Conservation (phyloP, 2,888 invertebrate genomes). For the Polylopha cassiicola region DNA sequence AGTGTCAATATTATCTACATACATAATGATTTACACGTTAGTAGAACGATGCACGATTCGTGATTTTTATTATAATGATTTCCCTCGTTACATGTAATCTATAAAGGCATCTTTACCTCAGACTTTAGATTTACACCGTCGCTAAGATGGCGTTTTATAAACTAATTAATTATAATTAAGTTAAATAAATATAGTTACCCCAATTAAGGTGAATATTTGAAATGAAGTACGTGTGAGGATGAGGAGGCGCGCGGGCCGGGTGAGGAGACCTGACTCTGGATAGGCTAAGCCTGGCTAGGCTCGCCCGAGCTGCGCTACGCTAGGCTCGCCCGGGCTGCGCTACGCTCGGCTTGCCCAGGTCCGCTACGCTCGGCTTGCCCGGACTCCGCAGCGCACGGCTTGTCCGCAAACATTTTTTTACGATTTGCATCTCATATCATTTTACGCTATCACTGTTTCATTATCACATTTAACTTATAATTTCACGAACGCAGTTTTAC, state of each 20-base stretch:
- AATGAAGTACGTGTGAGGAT: slow-evolving; percentile 24
- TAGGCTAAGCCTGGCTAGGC: no score
- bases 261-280: no score
- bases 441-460: slow-evolving; percentile 59
- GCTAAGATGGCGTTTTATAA: slow-evolving; percentile 65
- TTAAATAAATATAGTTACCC: slow-evolving; percentile 72
- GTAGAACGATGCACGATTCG: slow-evolving; percentile 69
- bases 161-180: slow-evolving; percentile 69
- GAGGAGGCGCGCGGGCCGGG: slow-evolving; percentile 34
- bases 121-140: slow-evolving; percentile 76
- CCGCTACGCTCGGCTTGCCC: slow-evolving; percentile 14
- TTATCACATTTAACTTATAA: slow-evolving; percentile 74
- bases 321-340: slow-evolving; percentile 16
- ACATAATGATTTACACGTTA: slow-evolving; percentile 61
- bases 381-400: slow-evolving; percentile 23
- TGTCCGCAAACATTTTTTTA: background rate
- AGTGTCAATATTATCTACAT: slow-evolving; percentile 72
- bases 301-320: slow-evolving; percentile 15
- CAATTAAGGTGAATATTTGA: slow-evolving; percentile 52
- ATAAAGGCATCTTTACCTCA: slow-evolving; percentile 77
- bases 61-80: slow-evolving; percentile 59
- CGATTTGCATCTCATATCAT: slow-evolving; percentile 22
- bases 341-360: slow-evolving; percentile 24
- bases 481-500: slow-evolving; percentile 59
- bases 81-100: slow-evolving; percentile 68